Base-by-base conservation (phyloP, 2,797 vertebrate species). In the Echiichthys vipera region DNA sequence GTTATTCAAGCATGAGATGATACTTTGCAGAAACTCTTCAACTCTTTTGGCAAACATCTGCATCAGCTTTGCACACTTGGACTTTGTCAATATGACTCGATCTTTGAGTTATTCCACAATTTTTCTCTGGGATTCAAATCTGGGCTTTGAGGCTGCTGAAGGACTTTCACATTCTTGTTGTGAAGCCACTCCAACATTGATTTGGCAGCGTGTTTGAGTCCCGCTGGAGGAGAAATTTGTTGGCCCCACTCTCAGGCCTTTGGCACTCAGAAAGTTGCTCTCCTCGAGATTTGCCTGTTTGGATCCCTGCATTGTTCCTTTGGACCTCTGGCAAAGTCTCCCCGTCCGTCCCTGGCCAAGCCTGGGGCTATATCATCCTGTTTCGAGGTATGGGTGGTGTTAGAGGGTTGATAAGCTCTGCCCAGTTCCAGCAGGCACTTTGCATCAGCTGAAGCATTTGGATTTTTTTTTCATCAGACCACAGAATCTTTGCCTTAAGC, bases 101-200 rank as follows among this genome's bases (percentile, higher is more conserved):
- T 67, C 36, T 61, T 75, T 17, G 68, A 78, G 47, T 78, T 76
- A 71, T 77, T 81, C 66, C 65, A 29, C 58, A 74, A 50, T 85
- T 64, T 80, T 69, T 81, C 65, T 74, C 58, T 83, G 58, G 76
- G 64, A 73, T 51, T 80, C 42, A 68, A 64, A 56, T 84, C 68
- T 75, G 42, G 71, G 50, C 47, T 83, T 67, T 66, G 66, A 66
- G 59, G 66, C 66, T 39, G 57, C 59, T 65, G 50, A 80, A 74
- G 72, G 74, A 76, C 73, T 79, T 83, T 79, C 18, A 63, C 65
- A 74, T 83, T 84, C 64, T 77, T 87, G 71, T 73, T 80, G 54
- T 77, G 80, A 87, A 79, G 82, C 85, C 74, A 56, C 75, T 88
- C 77, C 78, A 84, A 43, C 10, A 5, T 46, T 61, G 73, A 79